Evolutionary conservation across 2,797 vertebrate species (phyloP), one percentile per base, ranked within the genome.

Genomic region (Poeciliopsis gracilis): DNA sequence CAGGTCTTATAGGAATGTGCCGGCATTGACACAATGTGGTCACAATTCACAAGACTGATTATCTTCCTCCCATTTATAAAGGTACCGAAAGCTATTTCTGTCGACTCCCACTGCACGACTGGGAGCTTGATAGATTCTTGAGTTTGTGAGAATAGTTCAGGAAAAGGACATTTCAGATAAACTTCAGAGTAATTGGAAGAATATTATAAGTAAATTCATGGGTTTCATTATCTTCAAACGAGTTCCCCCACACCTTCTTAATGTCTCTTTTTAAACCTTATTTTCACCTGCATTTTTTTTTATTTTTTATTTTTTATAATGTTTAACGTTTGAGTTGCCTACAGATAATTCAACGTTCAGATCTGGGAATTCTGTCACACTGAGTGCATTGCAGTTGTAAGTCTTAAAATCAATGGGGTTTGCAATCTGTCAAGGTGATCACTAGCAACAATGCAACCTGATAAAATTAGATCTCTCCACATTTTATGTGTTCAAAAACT

Each of bases 11-110:
- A 84, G 88, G 82, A 77, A 89, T 88, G 91, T 94, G 91, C 88
- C 89, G 84, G 89, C 87, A 69, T 69, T 89, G 91, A 90, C 93
- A 93, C 91, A 90, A 85, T 88, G 88, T 92, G 90, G 91, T 91
- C 91, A 91, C 91, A 89, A 93, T 88, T 89, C 92, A 88, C 90
- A 90, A 90, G 90, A 88, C 90, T 91, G 91, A 92, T 92, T 91
- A 92, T 88, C 90, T 83, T 36, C 75, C 79, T 73, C 28, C 57
- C 66, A 84, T 93, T 91, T 85, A 87, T 90, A 92, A 53, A 92
- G 88, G 78, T 86, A 80, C 88, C 84, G 87, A 90, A 85, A 86
- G 84, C 86, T 82, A 79, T 87, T 90, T 87, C 86, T 88, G 87
- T 87, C 85, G 85, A 76, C 71, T 88, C 81, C 82, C 72, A 72